These are phyloP conservation scores for Pseudopodoces humilis DNA, from an alignment of 2,113 vertebrate genomes.

Conservation along the genomic window DNA sequence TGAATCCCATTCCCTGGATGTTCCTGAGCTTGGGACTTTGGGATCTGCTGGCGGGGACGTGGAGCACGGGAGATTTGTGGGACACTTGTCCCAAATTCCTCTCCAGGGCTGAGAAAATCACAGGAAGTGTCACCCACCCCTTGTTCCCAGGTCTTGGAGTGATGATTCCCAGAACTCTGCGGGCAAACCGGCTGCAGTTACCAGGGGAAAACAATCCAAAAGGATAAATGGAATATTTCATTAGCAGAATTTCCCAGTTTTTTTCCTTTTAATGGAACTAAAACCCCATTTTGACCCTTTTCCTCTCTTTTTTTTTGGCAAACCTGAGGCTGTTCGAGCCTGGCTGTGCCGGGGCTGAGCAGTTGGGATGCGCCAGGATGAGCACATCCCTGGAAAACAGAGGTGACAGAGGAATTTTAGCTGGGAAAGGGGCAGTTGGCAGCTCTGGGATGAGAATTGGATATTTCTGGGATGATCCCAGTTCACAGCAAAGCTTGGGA, in stretches of 20 bases:
- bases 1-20: not conserved
- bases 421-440: not conserved
- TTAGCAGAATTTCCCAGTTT: not conserved
- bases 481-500: not conserved
- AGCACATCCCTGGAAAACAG: not conserved
- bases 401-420: not conserved
- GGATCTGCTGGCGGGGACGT: fast-evolving
- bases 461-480: not conserved
- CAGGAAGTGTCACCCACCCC: not conserved
- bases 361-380: not conserved
- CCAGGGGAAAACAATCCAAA: fast-evolving
- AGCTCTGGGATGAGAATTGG: not conserved
- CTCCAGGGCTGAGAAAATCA: fast-evolving
- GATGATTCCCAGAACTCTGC: fast-evolving
- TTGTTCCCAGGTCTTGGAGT: not conserved
- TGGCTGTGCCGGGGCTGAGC: not conserved
- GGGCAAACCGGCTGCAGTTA: not conserved
- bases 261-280: not conserved
- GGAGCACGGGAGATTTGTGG: fast-evolving
- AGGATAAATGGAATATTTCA: not conserved
- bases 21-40: fast-evolving
- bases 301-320: not conserved
- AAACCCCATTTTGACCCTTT: not conserved
- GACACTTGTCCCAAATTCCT: not conserved
- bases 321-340: not conserved